Percentiles rank a stretch among this genome's conserved stretches.
Conservation (phyloP, 1,140 invertebrate species). For the Colletes gigas region DNA sequence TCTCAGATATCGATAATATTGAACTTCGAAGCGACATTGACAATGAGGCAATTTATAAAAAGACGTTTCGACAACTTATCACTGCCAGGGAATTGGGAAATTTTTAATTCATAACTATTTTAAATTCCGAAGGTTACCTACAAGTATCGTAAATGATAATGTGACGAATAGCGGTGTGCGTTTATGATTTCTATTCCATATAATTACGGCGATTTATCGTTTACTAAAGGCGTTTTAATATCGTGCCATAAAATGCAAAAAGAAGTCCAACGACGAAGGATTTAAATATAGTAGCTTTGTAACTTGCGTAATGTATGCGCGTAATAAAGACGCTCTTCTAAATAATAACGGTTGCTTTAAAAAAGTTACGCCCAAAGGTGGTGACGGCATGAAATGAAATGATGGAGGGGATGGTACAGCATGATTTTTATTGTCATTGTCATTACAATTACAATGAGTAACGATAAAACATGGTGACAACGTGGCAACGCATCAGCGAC, state of each 20-base stretch:
- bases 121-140: too few relatives aligned
- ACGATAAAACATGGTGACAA: not conserved
- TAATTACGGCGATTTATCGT: not conserved
- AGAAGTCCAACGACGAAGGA: not conserved
- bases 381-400: slow-evolving; percentile 59
- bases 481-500: not conserved
- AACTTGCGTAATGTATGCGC: too few relatives aligned
- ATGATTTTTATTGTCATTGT: slow-evolving; percentile 64
- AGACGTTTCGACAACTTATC: not conserved
- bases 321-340: too few relatives aligned
- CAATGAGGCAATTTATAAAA: not conserved
- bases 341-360: too few relatives aligned
- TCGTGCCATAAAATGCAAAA: not conserved
- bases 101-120: too few relatives aligned
- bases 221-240: too few relatives aligned
- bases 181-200: too few relatives aligned
- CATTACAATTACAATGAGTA: slow-evolving; percentile 55
- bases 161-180: too few relatives aligned
- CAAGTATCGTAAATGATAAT: too few relatives aligned
- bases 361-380: not conserved
- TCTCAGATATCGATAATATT: not conserved
- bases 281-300: too few relatives aligned
- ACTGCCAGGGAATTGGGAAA: not conserved
- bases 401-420: slow-evolving; percentile 35
- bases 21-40: slow-evolving; percentile 6